Percentiles rank a stretch among this genome's conserved stretches.
phyloP scores from a whole-genome alignment of 2,113 vertebrate genomes.

The Pollimyrus isidori region DNA sequence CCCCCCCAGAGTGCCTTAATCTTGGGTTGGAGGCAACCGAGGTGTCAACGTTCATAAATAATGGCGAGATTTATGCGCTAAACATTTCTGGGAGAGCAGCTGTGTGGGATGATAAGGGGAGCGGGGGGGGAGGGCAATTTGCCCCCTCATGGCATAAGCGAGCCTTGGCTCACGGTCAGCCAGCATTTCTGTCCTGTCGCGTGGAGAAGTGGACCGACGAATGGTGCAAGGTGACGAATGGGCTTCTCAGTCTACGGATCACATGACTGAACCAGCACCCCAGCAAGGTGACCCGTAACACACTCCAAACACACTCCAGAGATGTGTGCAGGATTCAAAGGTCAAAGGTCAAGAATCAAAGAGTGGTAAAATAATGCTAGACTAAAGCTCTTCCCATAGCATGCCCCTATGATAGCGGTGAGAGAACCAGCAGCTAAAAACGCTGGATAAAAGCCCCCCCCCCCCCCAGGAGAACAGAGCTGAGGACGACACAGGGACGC shows the following conservation, averaged over 20 bases:
- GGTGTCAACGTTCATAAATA: slow-evolving; percentile 27
- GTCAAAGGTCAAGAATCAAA: neutral
- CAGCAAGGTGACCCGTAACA: neutral
- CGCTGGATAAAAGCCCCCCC: neutral
- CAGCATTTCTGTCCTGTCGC: slow-evolving; percentile 34
- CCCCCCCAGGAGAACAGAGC: neutral
- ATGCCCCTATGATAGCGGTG: neutral
- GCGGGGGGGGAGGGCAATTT: neutral
- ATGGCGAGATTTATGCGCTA: slow-evolving; percentile 21
- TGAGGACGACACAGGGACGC: neutral
- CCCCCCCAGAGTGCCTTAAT: slow-evolving; percentile 13
- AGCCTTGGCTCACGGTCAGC: neutral
- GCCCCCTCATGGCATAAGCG: neutral
- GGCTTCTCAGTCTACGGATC: neutral
- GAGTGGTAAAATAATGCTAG: neutral
- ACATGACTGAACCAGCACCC: neutral
- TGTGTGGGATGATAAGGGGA: slow-evolving; percentile 26
- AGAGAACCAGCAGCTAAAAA: neutral
- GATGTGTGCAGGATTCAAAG: neutral
- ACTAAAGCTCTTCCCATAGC: neutral
- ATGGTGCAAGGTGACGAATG: neutral
- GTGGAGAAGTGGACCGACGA: neutral
- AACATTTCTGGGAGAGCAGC: slow-evolving; percentile 11
- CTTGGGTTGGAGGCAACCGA: slow-evolving; percentile 2
- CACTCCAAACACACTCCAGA: neutral